Evolutionary conservation across 1,140 invertebrate genomes (phyloP).

Genomic region (Dreissena polymorpha): DNA sequence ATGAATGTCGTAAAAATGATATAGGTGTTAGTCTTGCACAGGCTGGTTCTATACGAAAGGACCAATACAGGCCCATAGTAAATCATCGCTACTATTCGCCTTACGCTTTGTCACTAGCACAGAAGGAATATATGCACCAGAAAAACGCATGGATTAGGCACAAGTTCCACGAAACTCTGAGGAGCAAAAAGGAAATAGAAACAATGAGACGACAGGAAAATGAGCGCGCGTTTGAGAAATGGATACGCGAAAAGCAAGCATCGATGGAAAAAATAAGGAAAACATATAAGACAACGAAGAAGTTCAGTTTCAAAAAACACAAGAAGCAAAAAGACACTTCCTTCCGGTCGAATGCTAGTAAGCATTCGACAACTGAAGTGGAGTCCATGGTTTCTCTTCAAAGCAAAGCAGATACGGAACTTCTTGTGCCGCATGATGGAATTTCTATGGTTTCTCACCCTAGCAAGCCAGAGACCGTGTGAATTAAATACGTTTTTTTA

Average conservation of each 20-base stretch:
- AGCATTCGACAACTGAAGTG: too few species aligned
- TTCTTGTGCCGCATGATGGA: too few species aligned
- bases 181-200: conserved; percentile 20
- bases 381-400: too few species aligned
- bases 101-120: conserved; percentile 25
- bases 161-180: not conserved
- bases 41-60: conserved; percentile 22
- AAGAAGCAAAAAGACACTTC: too few species aligned
- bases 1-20: not conserved
- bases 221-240: conserved; percentile 30
- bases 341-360: too few species aligned
- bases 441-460: too few species aligned
- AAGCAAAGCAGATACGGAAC: too few species aligned
- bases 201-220: conserved; percentile 21
- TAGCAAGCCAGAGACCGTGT: too few species aligned
- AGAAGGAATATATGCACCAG: conserved; percentile 6
- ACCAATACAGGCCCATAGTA: not conserved
- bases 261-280: not conserved
- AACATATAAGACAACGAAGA: too few species aligned
- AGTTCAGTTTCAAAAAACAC: too few species aligned
- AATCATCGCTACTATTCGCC: conserved; percentile 35
- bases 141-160: conserved; percentile 13
- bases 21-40: conserved; percentile 4
- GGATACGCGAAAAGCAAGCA: conserved; percentile 19
- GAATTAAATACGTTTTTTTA: too few species aligned